Conservation (phyloP, 1,140 invertebrate genomes). For the Zaprionus nigranus region DNA sequence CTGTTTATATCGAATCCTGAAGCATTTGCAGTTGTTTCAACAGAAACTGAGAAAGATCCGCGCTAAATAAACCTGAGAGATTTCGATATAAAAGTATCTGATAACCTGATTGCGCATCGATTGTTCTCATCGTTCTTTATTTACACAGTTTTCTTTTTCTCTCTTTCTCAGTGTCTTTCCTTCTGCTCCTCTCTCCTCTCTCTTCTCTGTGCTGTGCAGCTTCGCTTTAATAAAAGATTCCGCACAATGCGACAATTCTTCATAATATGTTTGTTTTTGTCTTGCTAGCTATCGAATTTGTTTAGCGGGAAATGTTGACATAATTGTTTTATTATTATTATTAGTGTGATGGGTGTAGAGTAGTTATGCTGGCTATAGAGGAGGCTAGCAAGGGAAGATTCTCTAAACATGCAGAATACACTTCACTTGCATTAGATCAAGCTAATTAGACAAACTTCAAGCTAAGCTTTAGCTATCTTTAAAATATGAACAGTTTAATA, state of each 20-base stretch:
- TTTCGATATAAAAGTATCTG: conserved; percentile 7
- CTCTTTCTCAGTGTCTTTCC: not conserved
- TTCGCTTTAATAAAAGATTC: not conserved
- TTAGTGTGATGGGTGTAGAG: no score
- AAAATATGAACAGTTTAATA: no score
- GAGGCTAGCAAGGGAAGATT: no score
- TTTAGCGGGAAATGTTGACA: conserved; percentile 5
- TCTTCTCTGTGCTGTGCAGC: not conserved
- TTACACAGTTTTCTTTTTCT: conserved; percentile 8
- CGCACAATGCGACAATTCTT: conserved; percentile 5
- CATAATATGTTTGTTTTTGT: not conserved
- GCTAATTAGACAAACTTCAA: no score
- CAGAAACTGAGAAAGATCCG: conserved; percentile 30
- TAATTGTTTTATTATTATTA: no score
- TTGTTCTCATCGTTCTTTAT: conserved; percentile 1
- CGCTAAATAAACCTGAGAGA: conserved; percentile 3
- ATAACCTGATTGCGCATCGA: conserved; percentile 1
- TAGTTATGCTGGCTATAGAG: no score
- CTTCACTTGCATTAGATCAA: no score
- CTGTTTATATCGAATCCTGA: conserved; percentile 35
- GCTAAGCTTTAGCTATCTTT: no score
- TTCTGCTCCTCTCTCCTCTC: not conserved
- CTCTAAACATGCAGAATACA: no score
- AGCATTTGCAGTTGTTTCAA: conserved; percentile 4
- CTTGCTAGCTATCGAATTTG: conserved; percentile 1